phyloP scores from a whole-genome alignment of 2,113 vertebrate species.

The Anthoscopus minutus region DNA sequence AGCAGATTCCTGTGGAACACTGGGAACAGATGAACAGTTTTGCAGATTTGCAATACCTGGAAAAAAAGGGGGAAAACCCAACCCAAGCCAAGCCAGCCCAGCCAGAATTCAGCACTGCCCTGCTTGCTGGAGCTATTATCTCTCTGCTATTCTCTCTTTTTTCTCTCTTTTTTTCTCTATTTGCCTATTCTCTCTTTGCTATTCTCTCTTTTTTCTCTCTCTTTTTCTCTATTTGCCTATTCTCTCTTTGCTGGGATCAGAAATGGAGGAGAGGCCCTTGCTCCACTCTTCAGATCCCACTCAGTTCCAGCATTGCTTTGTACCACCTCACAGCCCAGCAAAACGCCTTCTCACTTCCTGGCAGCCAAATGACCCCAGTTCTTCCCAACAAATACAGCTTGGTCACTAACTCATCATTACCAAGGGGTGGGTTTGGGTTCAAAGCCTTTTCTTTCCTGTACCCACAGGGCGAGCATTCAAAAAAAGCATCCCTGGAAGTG shows the following conservation, averaged over 20 bases:
- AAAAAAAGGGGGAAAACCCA: fast-evolving
- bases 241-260: background rate
- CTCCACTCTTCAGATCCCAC: background rate
- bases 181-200: too few species aligned
- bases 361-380: background rate
- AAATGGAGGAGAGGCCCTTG: background rate
- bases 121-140: background rate
- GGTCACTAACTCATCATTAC: background rate
- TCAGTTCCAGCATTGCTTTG: background rate
- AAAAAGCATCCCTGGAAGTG: background rate
- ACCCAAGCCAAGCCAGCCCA: background rate
- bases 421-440: background rate
- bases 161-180: too few species aligned
- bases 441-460: background rate
- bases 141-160: too few species aligned
- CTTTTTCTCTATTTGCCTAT: too few species aligned
- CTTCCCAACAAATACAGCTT: background rate
- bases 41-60: background rate
- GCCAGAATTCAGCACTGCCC: background rate
- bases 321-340: background rate
- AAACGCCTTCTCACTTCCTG: background rate
- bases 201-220: too few species aligned
- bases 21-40: background rate
- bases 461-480: background rate
- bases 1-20: background rate